Evolutionary conservation across 1,140 invertebrate genomes (phyloP).

Genomic region (Drosophila kikkawai): DNA sequence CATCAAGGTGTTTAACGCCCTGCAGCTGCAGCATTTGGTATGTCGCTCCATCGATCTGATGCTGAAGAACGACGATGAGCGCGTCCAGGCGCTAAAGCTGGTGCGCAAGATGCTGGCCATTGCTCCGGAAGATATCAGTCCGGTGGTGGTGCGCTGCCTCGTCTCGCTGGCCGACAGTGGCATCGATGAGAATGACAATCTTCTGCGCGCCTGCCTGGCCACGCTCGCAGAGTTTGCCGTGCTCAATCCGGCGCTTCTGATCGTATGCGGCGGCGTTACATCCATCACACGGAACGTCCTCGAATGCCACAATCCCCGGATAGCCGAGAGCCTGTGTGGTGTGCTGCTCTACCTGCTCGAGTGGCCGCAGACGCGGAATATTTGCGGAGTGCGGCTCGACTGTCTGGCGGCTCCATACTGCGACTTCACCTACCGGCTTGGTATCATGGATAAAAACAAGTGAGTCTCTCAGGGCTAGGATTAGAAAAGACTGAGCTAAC

Average conservation of each 20-base stretch:
- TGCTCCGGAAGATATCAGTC: constrained; percentile 79
- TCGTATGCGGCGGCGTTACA: constrained; percentile 93
- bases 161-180: constrained; percentile 93
- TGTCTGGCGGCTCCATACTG: constrained; percentile 96
- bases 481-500: too few species aligned
- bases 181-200: constrained; percentile 91
- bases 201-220: constrained; percentile 93
- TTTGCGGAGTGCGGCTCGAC: constrained; percentile 91
- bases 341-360: constrained; percentile 95
- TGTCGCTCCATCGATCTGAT: constrained; percentile 92
- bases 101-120: constrained; percentile 83
- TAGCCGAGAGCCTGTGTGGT: constrained; percentile 94
- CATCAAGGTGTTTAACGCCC: constrained; percentile 90
- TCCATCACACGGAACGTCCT: constrained; percentile 93
- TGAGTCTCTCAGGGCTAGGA: constrained; percentile 37
- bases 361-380: constrained; percentile 91
- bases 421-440: constrained; percentile 92
- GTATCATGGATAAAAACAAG: constrained; percentile 87
- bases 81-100: constrained; percentile 94
- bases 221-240: constrained; percentile 95
- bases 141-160: constrained; percentile 89
- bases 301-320: constrained; percentile 91
- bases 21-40: constrained; percentile 93
- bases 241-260: constrained; percentile 92
- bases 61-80: constrained; percentile 94